Evolutionary conservation across 1,140 invertebrate genomes (phyloP).

Genomic region (Drosophila pruinosa): DNA sequence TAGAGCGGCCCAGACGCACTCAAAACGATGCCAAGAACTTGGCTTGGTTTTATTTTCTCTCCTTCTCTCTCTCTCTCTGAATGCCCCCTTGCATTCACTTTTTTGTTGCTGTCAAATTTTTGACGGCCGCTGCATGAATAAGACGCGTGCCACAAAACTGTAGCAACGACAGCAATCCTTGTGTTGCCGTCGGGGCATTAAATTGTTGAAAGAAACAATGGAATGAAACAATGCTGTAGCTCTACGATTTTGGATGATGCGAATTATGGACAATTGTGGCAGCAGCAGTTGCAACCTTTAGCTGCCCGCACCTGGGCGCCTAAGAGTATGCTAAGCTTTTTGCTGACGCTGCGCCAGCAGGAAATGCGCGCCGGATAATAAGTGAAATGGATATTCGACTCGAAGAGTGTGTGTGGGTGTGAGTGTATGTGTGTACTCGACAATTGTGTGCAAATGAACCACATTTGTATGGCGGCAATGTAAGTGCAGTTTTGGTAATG

Average conservation of each 20-base stretch:
- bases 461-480: slow-evolving; percentile 27
- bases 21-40: slow-evolving; percentile 43
- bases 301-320: slow-evolving; percentile 8
- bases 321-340: slow-evolving; percentile 37
- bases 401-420: slow-evolving; percentile 20
- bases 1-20: slow-evolving; percentile 65
- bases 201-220: slow-evolving; percentile 59
- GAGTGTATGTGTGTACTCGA: slow-evolving; percentile 50
- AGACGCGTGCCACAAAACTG: slow-evolving; percentile 67
- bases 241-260: slow-evolving; percentile 48
- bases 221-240: slow-evolving; percentile 31
- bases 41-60: slow-evolving; percentile 21
- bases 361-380: slow-evolving; percentile 72
- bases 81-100: neutral
- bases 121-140: slow-evolving; percentile 72
- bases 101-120: slow-evolving; percentile 73
- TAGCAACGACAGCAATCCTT: no score
- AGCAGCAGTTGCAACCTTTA: slow-evolving; percentile 47
- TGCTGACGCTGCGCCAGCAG: slow-evolving; percentile 23
- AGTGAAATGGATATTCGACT: slow-evolving; percentile 71
- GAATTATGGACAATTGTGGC: slow-evolving; percentile 65
- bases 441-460: slow-evolving; percentile 68
- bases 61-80: neutral
- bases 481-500: slow-evolving; percentile 66
- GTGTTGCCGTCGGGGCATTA: slow-evolving; percentile 46